Percentiles rank a stretch among this genome's conserved stretches.
phyloP scores from a whole-genome alignment of 2,888 invertebrate species.

The Molanna angustata region DNA sequence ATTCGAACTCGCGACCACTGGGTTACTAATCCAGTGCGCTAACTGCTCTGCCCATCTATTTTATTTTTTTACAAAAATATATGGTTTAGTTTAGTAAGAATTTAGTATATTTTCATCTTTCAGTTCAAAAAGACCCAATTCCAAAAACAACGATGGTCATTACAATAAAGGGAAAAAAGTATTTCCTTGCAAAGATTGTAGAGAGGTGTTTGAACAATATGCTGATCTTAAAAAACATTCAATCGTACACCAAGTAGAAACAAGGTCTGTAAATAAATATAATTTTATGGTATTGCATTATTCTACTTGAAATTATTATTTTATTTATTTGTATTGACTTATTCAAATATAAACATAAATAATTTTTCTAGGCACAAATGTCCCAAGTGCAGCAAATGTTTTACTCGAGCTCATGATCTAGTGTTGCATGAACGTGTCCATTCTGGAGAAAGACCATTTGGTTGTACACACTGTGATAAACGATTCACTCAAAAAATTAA shows the following conservation, averaged over 20 bases:
- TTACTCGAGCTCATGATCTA: conserved; percentile 20
- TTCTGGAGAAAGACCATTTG: conserved; percentile 16
- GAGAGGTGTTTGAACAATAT: neutral
- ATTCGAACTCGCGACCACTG: no score
- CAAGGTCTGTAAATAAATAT: conserved; percentile 8
- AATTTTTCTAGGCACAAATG: conserved; percentile 19
- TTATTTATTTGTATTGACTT: neutral
- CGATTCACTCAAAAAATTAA: conserved; percentile 24
- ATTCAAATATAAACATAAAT: neutral
- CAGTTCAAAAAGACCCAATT: no score
- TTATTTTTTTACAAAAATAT: no score
- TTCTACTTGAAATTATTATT: neutral
- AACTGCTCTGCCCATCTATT: no score
- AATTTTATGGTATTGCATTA: neutral
- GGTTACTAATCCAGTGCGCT: no score
- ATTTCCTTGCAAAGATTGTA: conserved; percentile 14
- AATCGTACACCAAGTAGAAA: conserved; percentile 18
- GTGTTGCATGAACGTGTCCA: conserved; percentile 17
- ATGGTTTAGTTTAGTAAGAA: no score
- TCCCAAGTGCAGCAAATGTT: conserved; percentile 18
- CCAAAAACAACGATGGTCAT: no score
- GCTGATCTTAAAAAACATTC: conserved; percentile 9
- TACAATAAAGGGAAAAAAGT: neutral
- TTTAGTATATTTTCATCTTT: no score
- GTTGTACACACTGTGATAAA: conserved; percentile 15